A percentile compares a stretch with the other conserved stretches of the same genome.
These are phyloP conservation scores for Drosophila kepulauana DNA, from an alignment of 1,140 invertebrate species.

Conservation along the genomic window DNA sequence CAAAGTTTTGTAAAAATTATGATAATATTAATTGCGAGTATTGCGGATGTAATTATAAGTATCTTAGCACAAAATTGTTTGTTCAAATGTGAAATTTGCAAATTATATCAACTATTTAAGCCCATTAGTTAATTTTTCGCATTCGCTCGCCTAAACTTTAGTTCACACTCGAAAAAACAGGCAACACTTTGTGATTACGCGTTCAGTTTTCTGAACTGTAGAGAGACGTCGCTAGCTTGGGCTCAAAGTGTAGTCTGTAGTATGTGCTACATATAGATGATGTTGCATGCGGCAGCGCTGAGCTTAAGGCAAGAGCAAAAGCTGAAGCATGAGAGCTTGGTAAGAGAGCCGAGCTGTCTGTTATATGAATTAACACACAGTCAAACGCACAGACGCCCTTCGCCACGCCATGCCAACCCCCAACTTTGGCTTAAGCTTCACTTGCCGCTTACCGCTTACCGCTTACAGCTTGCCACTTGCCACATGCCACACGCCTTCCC, in stretches of 20 bases:
- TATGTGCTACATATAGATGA: not conserved
- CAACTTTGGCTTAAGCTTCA: slow-evolving; percentile 5
- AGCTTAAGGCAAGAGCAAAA: slow-evolving; percentile 16
- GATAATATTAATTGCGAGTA: not conserved
- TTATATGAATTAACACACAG: slow-evolving; percentile 77
- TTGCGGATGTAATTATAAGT: slow-evolving; percentile 8
- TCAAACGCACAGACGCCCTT: slow-evolving; percentile 58
- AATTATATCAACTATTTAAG: slow-evolving; percentile 38
- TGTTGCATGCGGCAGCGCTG: slow-evolving; percentile 28
- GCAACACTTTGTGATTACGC: slow-evolving; percentile 47
- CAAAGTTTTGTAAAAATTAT: not conserved
- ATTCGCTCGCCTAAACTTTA: slow-evolving; percentile 17
- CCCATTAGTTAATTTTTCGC: slow-evolving; percentile 29
- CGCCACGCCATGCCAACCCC: slow-evolving; percentile 13
- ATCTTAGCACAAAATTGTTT: slow-evolving; percentile 13
- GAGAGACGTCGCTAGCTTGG: not conserved
- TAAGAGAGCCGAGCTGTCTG: slow-evolving; percentile 42
- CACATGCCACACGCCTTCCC: not conserved
- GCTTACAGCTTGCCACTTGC: not conserved
- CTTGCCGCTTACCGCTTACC: too few relatives aligned
- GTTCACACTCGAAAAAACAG: slow-evolving; percentile 46
- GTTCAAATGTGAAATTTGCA: slow-evolving; percentile 9
- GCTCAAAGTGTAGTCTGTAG: slow-evolving; percentile 7
- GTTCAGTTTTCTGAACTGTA: slow-evolving; percentile 31
- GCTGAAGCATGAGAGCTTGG: slow-evolving; percentile 9